These are phyloP conservation scores for Drosophila ezoana DNA, from an alignment of 2,888 invertebrate species.

Conservation along the genomic window DNA sequence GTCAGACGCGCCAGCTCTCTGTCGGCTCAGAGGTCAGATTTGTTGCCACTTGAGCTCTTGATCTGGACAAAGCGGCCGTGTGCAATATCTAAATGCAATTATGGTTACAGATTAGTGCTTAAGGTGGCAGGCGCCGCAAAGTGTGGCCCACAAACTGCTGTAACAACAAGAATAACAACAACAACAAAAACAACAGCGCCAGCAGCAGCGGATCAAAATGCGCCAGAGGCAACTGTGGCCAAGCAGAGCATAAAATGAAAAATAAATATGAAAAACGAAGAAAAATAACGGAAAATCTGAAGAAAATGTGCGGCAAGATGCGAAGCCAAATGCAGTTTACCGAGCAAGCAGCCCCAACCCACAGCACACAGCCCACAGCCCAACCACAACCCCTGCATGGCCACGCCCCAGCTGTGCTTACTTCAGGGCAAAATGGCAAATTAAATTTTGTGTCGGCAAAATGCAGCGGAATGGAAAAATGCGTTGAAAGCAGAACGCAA, in stretches of 20 bases:
- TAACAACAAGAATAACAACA: constrained; percentile 11
- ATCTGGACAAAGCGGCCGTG: constrained; percentile 35
- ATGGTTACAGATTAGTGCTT: constrained; percentile 52
- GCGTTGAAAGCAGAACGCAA: constrained; percentile 52
- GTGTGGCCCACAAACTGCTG: constrained; percentile 22
- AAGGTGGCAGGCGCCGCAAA: constrained; percentile 51
- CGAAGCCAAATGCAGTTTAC: constrained; percentile 68
- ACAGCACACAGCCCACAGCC: not conserved
- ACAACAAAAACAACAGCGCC: constrained; percentile 2
- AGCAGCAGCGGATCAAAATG: constrained; percentile 57
- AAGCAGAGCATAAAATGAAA: constrained; percentile 75
- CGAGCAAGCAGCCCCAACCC: not conserved
- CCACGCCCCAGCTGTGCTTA: constrained; percentile 49
- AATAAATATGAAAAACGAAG: constrained; percentile 70
- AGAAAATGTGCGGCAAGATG: constrained; percentile 43
- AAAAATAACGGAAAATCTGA: constrained; percentile 40
- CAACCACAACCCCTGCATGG: constrained; percentile 5
- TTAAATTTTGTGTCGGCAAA: constrained; percentile 70
- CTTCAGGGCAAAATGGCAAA: constrained; percentile 72
- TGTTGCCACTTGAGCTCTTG: constrained; percentile 41
- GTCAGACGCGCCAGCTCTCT: constrained; percentile 5
- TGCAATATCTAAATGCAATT: constrained; percentile 55
- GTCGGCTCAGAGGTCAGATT: constrained; percentile 21
- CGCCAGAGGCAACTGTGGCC: constrained; percentile 65
- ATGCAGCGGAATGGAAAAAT: constrained; percentile 72